Evolutionary conservation across 2,888 invertebrate species (phyloP), one percentile per base, ranked within the genome.

Genomic region (Sceliomorpha sp.): DNA sequence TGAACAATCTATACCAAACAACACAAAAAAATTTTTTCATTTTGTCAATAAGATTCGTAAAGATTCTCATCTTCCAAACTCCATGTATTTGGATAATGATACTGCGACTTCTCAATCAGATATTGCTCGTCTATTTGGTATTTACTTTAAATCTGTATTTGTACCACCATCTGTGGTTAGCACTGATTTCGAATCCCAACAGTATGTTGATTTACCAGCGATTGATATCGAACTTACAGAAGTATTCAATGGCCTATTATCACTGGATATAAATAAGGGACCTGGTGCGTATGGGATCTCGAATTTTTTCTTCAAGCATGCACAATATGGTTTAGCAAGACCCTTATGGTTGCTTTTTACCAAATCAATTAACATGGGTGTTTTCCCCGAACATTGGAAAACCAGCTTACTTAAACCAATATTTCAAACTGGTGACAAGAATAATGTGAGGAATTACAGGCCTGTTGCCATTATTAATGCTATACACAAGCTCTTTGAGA

Each of bases 391-490:
- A 29, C 9, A 29, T 29, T 29, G 9, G 2, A 29, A 29, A 8
- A 29, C 29, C 29, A 29, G 8, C 9, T 26, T 29, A 29, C 8
- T 29, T 2, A 29, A 29, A 29, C 29, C 29, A 9, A 29, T 29
- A 29, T 29, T n/a, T n/a, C n/a, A 29, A 29, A 29, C 29, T 29
- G 2, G 29, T 8, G 29, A 29, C 29, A 29, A 29, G 8, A 2
- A 29, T 29, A 29, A 5, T 8, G 29, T 29, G 29, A 29, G 29
- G 29, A n/a, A n/a, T n/a, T n/a, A n/a, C n/a, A n/a, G n/a, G n/a
- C n/a, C n/a, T n/a, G n/a, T n/a, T n/a, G n/a, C 8, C 8, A 29
- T 10, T 2, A 29, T 29, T 29, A 8, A n/a, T n/a, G n/a, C n/a
- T n/a, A n/a, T n/a, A n/a, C n/a, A n/a, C n/a, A n/a, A n/a, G n/a